Base-by-base conservation (phyloP, 2,113 vertebrate species). In the Pteruthius melanotis region DNA sequence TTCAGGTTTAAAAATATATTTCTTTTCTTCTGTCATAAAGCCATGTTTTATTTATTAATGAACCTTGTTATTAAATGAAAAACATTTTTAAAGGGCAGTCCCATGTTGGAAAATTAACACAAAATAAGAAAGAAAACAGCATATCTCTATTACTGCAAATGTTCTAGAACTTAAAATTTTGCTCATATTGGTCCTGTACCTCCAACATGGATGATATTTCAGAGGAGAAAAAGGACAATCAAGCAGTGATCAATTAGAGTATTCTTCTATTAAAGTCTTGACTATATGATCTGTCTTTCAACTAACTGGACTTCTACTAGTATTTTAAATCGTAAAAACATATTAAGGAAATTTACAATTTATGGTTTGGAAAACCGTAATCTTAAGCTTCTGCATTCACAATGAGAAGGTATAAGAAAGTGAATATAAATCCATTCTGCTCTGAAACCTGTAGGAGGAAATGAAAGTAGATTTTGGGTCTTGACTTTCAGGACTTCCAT, bases 1-100 rank as follows among this genome's bases (percentile, higher is more conserved):
- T 99, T 35, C 98, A 99, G 98, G 98, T 98, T 92, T 93, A 27
- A 78, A 90, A 93, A 72, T 37, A 22, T 2, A 1, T 76, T 81
- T 87, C 1, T 64, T 92, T 60, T 83, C 31, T 88, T 87, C 53
- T 81, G 4, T 49, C 44, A 35, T 42, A 35, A 94, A 54, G 11
- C 33, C 9, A 47, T 37, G 4, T 70, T 93, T 95, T 16, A 40
- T 65, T 90, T 77, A 24, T 77, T 33, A 57, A 70, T 70, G 30
- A 68, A 65, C 4, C 2, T 4, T 86, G 19, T 50, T 83, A 80
- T 30, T 83, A 83, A 95, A 68, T 54, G 17, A 59, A 79, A 80
- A 80, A 15, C 11, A 31, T 24, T 27, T 59, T 86, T 44, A 77
- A 70, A 74, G 44, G 33, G 37, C 59, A 86, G 52, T 54, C 8